Evolutionary conservation across 2,113 vertebrate genomes (phyloP), one percentile per base, ranked within the genome.

Genomic region (Lampris incognitus): DNA sequence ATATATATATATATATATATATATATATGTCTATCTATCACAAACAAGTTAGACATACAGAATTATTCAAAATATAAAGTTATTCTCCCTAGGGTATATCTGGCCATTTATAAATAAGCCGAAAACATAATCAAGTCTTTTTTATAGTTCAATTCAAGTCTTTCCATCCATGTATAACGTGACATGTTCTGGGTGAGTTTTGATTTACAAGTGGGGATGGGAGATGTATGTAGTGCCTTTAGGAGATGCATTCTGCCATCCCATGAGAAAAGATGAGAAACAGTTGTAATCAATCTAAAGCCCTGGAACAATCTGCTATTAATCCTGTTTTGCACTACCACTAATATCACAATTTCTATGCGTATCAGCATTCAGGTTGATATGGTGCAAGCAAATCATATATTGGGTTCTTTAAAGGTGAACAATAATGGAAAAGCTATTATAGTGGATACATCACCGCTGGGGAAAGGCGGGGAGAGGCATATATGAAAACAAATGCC

Each of bases 341-440:
- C 72, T 84, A 85, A 88, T 83, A 79, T 66, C 69, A 63, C 72
- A 4, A 69, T 83, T 77, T 79, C 24, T 72, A 66, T 81, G 73
- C 41, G 11, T 74, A 39, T 76, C 74, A 55, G 60, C 40, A 69
- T 77, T 50, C 66, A 70, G 50, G 36, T 81, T 59, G 79, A 91
- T 74, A 71, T 41, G 60, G 38, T 5, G 42, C 24, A 24, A 24
- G 55, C n/a, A 76, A 84, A 79, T 82, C 59, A 74, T 81, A 77
- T 78, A 64, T 51, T n/a, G 2, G 42, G 40, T n/a, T 69, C 63
- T 55, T 6, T 49, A 81, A 71, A 72, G 62, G 40, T 58, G 9
- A 40, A 69, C 48, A 59, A n/a, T 36, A 66, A 66, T 6, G n/a
- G 10, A 69, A 55, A 38, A 64, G 66, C 59, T 36, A 42, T 69